Conservation (phyloP, 2,888 invertebrate species). For the Hyposoter didymator region DNA sequence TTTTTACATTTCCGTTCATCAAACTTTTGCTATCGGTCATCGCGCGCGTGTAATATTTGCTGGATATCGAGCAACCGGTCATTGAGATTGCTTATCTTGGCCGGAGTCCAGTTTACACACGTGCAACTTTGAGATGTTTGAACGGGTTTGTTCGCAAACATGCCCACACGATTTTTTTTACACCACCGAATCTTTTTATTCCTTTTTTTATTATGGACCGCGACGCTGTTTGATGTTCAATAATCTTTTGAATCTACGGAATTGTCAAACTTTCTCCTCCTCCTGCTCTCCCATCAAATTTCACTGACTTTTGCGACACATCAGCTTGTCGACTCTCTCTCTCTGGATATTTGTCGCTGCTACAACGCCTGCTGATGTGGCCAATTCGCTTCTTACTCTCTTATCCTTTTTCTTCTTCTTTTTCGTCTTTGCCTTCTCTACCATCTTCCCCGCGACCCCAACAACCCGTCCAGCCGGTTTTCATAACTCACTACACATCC, state of each 20-base stretch:
- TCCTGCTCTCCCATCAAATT: too few relatives aligned
- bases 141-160: not conserved
- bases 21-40: constrained; percentile 70
- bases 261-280: too few relatives aligned
- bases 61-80: constrained; percentile 66
- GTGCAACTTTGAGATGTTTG: not conserved
- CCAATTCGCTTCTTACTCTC: constrained; percentile 20
- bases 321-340: constrained; percentile 7
- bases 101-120: constrained; percentile 65
- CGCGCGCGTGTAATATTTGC: constrained; percentile 52
- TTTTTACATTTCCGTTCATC: constrained; percentile 48
- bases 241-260: too few relatives aligned
- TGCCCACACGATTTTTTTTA: not conserved
- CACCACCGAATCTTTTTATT: not conserved
- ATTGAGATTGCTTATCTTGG: constrained; percentile 73
- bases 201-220: not conserved
- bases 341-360: not conserved
- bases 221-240: too few relatives aligned
- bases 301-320: not conserved
- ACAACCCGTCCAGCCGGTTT: constrained; percentile 39
- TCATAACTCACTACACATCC: constrained; percentile 46
- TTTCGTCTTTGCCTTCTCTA: constrained; percentile 52
- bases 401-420: not conserved
- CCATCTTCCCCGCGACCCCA: constrained; percentile 46
- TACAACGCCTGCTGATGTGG: constrained; percentile 15